A percentile compares a stretch with the other conserved stretches of the same genome.
Conservation (phyloP, 2,113 vertebrate genomes). For the Heterocephalus glaber region DNA sequence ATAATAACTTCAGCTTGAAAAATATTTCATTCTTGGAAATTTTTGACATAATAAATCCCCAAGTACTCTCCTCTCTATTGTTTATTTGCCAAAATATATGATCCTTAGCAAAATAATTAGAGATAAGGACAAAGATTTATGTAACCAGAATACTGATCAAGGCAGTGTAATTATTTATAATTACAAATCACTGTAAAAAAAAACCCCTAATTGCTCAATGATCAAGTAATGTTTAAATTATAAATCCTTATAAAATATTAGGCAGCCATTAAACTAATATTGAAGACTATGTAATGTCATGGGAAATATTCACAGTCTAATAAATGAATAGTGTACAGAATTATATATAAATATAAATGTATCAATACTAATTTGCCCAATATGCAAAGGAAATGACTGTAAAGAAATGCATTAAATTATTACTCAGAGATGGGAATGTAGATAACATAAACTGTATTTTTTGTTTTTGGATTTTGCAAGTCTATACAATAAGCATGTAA, state of each 20-base stretch:
- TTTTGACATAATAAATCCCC: conserved; percentile 1
- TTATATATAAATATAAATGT: not conserved
- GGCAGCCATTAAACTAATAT: not conserved
- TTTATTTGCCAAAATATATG: not conserved
- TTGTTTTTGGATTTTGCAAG: conserved; percentile 4
- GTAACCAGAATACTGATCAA: not conserved
- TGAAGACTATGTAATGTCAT: not conserved
- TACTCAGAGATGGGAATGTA: not conserved
- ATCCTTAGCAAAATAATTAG: conserved; percentile 49
- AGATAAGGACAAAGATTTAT: conserved; percentile 17
- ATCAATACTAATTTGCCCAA: not conserved
- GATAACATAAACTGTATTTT: not conserved
- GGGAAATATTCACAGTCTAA: not conserved
- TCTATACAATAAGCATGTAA: not conserved
- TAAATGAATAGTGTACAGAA: not conserved
- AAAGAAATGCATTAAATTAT: conserved; percentile 15
- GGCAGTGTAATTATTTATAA: conserved; percentile 4
- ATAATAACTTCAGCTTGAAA: not conserved
- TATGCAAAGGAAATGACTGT: not conserved
- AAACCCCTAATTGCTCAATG: not conserved
- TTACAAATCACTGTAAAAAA: conserved; percentile 38
- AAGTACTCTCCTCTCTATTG: not conserved
- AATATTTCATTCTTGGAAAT: not conserved
- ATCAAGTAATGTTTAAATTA: conserved; percentile 44
- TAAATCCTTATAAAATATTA: conserved; percentile 41